These are phyloP conservation scores for Coilia nasus DNA, from an alignment of 2,797 vertebrate species.

Conservation along the genomic window DNA sequence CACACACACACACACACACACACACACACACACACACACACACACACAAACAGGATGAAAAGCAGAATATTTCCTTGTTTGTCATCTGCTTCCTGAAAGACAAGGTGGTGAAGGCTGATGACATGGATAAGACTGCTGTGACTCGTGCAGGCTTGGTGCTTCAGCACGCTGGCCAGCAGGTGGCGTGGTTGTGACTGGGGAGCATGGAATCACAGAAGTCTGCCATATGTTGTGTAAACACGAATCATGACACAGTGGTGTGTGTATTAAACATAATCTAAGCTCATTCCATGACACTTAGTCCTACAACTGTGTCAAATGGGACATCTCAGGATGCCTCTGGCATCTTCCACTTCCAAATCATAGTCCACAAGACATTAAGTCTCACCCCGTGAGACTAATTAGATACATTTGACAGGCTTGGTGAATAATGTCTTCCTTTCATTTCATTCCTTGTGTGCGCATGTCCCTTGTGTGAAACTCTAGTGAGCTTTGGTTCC, in stretches of 20 bases:
- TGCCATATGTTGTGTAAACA: neutral
- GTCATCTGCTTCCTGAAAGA: neutral
- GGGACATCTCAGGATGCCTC: neutral
- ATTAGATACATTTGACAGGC: slow-evolving; percentile 5
- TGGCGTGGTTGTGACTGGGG: slow-evolving; percentile 6
- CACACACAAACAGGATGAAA: too few relatives aligned
- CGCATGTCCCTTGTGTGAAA: neutral
- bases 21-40: too few relatives aligned
- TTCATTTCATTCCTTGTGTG: neutral
- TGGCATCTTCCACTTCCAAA: neutral
- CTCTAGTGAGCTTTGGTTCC: neutral
- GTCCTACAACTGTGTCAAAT: neutral
- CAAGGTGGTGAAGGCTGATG: neutral
- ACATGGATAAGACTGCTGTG: neutral
- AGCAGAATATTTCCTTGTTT: neutral
- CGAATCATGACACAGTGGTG: neutral
- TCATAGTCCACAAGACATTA: neutral
- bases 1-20: too few relatives aligned
- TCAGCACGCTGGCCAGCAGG: neutral
- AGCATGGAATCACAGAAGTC: neutral
- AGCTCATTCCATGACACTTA: neutral
- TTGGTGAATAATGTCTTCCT: neutral
- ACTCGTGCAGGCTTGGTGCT: neutral
- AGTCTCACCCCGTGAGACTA: neutral
- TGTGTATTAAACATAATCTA: neutral